Base-by-base conservation (phyloP, 2,888 invertebrate genomes). In the Mimas tiliae region DNA sequence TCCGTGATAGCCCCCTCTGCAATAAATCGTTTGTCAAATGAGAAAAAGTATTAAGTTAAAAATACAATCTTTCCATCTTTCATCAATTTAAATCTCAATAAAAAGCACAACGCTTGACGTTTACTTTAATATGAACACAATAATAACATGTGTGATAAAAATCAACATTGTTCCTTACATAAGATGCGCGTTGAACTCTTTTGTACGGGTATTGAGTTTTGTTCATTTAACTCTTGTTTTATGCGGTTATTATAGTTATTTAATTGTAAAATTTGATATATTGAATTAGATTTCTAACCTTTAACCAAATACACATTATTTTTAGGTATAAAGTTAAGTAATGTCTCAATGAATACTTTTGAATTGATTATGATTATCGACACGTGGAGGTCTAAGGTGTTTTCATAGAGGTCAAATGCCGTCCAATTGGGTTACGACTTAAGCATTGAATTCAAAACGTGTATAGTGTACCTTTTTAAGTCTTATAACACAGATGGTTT, bases 131-230 rank as follows among this genome's bases (percentile, higher is more conserved):
- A 58, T 19, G 12, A 19, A 1, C 42, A 58, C 11, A 19, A 38
- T 7, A 19, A 58, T 19, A 19, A 58, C 42, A 42, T 19, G 38
- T 7, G 58, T 52, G 33, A 55, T 55, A 47, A 67, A 63, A 68
- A 65, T 65, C 47, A 58, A 70, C 58, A 70, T 62, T 21, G 19
- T 65, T 58, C 21, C 63, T 70, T 70, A 74, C 67, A 68, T 65
- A 74, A 71, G 66, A 72, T 74, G 73, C 79, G 78, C 87, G 84
- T 87, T 87, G 80, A 86, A 82, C 82, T 87, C 82, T 83, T 85
- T 85, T 82, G 75, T 82, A 82, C 67, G 67, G 53, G 67, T 63
- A 67, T 58, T 50, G 71, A 34, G 47, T 68, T 68, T 69, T 73
- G 4, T 65, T 38, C 12, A 33, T 47, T 27, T 33, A 34, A 45